Evolutionary conservation across 2,113 vertebrate species (phyloP), one percentile per base, ranked within the genome.

Genomic region (Hippocampus zosterae): DNA sequence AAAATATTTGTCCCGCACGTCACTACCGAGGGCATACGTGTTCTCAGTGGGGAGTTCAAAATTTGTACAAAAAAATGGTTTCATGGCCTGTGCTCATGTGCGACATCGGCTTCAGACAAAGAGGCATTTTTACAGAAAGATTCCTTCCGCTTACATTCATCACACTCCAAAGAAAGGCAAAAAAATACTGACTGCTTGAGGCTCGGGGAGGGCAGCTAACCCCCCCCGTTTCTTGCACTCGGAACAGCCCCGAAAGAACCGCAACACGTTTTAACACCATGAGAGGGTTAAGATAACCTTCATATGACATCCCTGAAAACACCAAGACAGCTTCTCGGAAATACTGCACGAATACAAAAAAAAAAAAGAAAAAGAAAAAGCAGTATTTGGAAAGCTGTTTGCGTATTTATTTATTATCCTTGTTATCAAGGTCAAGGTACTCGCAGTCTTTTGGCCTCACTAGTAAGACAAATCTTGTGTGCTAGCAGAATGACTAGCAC

Each of bases 1-100:
- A 62, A 53, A 64, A 41, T 83, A 82, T 48, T 37, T 60, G 15
- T 33, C 80, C 78, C 48, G 78, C 81, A 86, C 87, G 33, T 91
- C 88, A 92, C 80, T 68, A 81, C 88, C 76, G 86, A 86, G 83
- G 69, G 10, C 68, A 68, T 8, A 53, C 19, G 66, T 78, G 76
- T 68, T 68, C 85, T 82, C 89, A 88, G 85, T 70, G 84, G 83
- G 79, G 41, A 60, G 27, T 60, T 29, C 8, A 64, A 29, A 61
- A 23, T 18, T 0, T 55, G 11, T 50, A 68, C 77, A 46, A 55
- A 46, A 50, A 15, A 37, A 27, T 0, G 10, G 25, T 73, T 5
- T 73, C 27, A 40, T 67, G 67, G 66, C 74, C 76, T 72, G 67
- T 63, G 40, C 67, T 72, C 74, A 75, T 78, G 84, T 76, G 78